Conservation (phyloP, 2,888 invertebrate genomes). For the Spicauda simplicius region DNA sequence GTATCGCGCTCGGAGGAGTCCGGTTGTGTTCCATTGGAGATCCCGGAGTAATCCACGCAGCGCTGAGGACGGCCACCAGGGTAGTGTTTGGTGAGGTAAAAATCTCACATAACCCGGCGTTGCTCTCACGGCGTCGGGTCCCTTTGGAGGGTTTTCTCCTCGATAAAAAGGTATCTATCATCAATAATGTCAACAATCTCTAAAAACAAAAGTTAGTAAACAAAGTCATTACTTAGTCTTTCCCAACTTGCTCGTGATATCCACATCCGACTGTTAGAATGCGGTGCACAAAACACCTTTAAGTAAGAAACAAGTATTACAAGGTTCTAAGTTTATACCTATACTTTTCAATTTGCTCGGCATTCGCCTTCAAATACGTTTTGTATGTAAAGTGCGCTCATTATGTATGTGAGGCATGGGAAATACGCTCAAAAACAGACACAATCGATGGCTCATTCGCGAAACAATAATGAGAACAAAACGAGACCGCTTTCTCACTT, state of each 20-base stretch:
- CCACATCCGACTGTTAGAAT: neutral
- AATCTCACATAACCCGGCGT: too few species aligned
- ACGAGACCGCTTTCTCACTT: neutral
- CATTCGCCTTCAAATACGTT: neutral
- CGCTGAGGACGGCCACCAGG: too few species aligned
- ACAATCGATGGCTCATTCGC: neutral
- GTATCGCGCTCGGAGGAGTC: too few species aligned
- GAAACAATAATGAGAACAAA: conserved; percentile 1
- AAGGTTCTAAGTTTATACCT: neutral
- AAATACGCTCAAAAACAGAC: neutral
- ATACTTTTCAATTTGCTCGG: conserved; percentile 1
- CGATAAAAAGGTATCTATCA: too few species aligned
- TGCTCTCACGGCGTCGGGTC: too few species aligned
- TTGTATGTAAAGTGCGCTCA: neutral
- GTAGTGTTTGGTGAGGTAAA: too few species aligned
- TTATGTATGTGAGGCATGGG: neutral
- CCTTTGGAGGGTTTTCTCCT: too few species aligned
- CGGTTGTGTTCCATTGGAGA: too few species aligned
- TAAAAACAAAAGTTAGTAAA: neutral
- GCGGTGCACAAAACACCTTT: neutral
- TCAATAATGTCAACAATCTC: too few species aligned
- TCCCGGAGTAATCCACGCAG: too few species aligned
- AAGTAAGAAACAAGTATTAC: neutral
- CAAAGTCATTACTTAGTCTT: too few species aligned
- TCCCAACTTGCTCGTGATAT: too few species aligned